These are phyloP conservation scores for Hemaris fuciformis DNA, from an alignment of 2,888 invertebrate genomes.

Conservation along the genomic window DNA sequence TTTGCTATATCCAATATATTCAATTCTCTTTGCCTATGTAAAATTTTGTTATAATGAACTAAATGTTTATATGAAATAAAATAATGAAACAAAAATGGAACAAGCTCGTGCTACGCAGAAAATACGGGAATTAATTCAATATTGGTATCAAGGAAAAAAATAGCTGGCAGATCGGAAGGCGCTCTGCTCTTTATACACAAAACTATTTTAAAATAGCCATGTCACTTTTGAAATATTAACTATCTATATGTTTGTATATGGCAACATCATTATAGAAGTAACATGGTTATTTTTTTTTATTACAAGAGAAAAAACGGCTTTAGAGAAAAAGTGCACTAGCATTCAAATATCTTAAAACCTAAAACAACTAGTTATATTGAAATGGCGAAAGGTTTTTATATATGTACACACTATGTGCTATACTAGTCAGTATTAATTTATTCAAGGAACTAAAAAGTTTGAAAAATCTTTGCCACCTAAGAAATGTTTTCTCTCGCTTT, in stretches of 20 bases:
- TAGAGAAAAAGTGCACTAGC: slow-evolving; percentile 2
- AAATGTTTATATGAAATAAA: background rate
- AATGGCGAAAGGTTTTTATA: background rate
- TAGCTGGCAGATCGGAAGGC: background rate
- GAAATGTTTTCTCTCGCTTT: too few species aligned
- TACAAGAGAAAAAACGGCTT: background rate
- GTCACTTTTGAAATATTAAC: background rate
- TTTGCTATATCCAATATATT: too few species aligned
- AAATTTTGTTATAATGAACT: background rate
- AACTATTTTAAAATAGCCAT: background rate
- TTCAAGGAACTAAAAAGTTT: too few species aligned
- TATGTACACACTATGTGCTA: background rate
- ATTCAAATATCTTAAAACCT: background rate
- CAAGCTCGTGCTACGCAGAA: background rate
- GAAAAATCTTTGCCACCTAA: too few species aligned
- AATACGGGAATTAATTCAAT: background rate
- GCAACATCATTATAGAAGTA: too few species aligned
- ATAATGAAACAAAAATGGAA: background rate
- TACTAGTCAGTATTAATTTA: background rate
- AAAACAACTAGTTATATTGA: background rate
- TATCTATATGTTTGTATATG: too few species aligned
- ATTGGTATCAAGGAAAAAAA: background rate
- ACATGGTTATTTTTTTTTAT: background rate
- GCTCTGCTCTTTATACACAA: background rate
- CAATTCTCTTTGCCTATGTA: background rate